Evolutionary conservation across 2,797 vertebrate species (phyloP).

Genomic region (Catamblyrhynchus diadema): DNA sequence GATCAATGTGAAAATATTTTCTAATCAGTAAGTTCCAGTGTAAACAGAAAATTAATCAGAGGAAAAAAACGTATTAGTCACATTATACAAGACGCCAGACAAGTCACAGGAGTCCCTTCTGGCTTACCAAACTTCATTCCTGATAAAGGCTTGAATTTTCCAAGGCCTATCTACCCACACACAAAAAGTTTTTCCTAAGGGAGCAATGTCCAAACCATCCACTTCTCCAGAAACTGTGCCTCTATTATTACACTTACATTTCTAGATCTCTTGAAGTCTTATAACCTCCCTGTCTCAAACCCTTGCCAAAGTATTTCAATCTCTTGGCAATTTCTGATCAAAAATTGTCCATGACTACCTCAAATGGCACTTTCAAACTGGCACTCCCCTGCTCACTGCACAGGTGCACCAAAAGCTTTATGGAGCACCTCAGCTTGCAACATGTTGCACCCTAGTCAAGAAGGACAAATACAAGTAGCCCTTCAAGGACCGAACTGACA

Average conservation of each 20-base stretch:
- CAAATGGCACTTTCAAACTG: not conserved
- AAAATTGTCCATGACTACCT: not conserved
- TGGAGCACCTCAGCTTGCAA: accelerated
- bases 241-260: not conserved
- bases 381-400: not conserved
- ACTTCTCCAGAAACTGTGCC: not conserved
- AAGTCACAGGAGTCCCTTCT: not conserved
- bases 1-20: not conserved
- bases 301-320: not conserved
- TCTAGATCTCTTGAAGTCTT: not conserved
- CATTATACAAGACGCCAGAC: not conserved
- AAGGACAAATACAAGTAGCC: not conserved
- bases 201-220: not conserved
- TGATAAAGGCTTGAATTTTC: not conserved
- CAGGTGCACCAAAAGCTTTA: not conserved
- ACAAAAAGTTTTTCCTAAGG: not conserved
- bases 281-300: not conserved
- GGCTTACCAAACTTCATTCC: not conserved
- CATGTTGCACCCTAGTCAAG: accelerated
- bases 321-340: not conserved
- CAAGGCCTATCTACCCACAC: not conserved
- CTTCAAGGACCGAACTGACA: not conserved
- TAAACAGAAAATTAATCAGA: not conserved
- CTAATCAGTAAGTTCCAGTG: not conserved
- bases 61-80: not conserved